phyloP scores from a whole-genome alignment of 2,888 invertebrate genomes.

The Cheilosia soror region DNA sequence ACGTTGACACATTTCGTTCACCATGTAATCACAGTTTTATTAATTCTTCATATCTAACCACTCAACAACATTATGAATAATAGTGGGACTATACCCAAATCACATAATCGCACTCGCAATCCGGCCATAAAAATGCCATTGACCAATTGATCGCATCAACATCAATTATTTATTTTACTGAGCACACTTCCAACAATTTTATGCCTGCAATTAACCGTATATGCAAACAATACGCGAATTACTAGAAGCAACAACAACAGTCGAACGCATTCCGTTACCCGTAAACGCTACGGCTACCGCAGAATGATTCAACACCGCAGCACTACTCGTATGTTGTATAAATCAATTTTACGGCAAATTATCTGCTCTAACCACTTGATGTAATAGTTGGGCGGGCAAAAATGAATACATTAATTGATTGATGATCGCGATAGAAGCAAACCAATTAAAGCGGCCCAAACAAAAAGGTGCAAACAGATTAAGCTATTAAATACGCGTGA shows the following conservation, averaged over 20 bases:
- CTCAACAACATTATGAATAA: background rate
- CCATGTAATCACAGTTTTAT: background rate
- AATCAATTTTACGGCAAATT: slow-evolving; percentile 56
- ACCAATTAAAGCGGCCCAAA: background rate
- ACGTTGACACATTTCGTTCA: too few relatives aligned
- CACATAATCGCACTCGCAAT: background rate
- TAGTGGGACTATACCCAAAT: background rate
- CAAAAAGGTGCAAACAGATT: background rate
- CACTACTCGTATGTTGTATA: background rate
- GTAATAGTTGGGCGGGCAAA: slow-evolving; percentile 1
- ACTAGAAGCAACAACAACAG: background rate
- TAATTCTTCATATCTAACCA: background rate
- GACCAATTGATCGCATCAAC: background rate
- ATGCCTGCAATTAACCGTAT: slow-evolving; percentile 28
- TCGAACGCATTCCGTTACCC: too few relatives aligned
- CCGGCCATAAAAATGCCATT: slow-evolving; percentile 8
- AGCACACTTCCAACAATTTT: slow-evolving; percentile 23
- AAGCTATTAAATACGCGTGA: slow-evolving; percentile 21
- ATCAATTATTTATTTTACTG: slow-evolving; percentile 24
- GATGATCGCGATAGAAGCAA: background rate
- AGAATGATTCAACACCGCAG: background rate
- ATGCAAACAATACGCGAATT: slow-evolving; percentile 35
- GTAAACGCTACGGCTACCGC: too few relatives aligned
- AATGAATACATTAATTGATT: slow-evolving; percentile 32
- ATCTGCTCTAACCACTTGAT: slow-evolving; percentile 34